These are phyloP conservation scores for Drosophila demipolita DNA, from an alignment of 2,888 invertebrate genomes.

Conservation along the genomic window DNA sequence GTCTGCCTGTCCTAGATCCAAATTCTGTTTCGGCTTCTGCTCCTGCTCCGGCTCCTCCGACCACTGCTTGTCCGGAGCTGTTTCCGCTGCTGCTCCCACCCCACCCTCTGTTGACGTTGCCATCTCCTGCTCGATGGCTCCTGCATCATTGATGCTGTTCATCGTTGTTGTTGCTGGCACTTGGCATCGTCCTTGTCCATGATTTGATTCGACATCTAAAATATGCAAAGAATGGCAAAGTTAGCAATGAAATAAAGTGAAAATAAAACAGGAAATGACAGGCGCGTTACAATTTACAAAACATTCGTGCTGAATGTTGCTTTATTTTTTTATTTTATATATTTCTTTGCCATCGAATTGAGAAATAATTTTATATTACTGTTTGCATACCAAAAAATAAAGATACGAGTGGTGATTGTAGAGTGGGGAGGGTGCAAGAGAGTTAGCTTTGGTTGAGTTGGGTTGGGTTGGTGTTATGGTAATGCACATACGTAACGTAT, in stretches of 20 bases:
- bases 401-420: neutral
- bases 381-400: constrained; percentile 48
- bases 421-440: neutral
- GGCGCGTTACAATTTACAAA: constrained; percentile 66
- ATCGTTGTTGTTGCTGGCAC: constrained; percentile 47
- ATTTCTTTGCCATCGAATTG: constrained; percentile 50
- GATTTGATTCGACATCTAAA: constrained; percentile 82
- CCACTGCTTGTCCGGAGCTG: constrained; percentile 31
- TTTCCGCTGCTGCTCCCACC: constrained; percentile 46
- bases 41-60: constrained; percentile 10
- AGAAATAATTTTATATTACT: constrained; percentile 76
- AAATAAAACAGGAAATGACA: constrained; percentile 80
- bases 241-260: constrained; percentile 68
- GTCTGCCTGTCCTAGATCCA: constrained; percentile 35
- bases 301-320: constrained; percentile 54
- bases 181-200: constrained; percentile 63
- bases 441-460: neutral
- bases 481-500: constrained; percentile 35
- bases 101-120: constrained; percentile 17
- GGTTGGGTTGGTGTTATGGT: constrained; percentile 4
- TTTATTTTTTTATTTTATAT: constrained; percentile 4
- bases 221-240: constrained; percentile 71
- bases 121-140: constrained; percentile 26
- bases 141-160: constrained; percentile 58
- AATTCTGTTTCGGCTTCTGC: constrained; percentile 23